Conservation (phyloP, 1,140 invertebrate genomes). For the Latrodectus geometricus region DNA sequence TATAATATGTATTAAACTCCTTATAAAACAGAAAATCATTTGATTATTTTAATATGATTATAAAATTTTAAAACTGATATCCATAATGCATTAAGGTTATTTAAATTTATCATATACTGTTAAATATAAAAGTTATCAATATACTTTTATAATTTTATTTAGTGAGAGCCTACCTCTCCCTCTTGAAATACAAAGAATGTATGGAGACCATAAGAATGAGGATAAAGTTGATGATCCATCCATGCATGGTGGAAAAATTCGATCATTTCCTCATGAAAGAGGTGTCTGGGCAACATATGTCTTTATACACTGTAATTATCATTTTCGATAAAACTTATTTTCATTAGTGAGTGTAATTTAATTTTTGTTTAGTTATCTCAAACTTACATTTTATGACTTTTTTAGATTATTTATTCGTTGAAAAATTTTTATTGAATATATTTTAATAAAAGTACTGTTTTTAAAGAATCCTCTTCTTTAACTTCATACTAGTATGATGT, state of each 20-base stretch:
- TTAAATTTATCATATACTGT: neutral
- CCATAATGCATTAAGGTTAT: neutral
- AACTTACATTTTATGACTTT: neutral
- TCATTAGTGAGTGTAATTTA: neutral
- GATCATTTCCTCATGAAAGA: slow-evolving; percentile 81
- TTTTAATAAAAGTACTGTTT: too few species aligned
- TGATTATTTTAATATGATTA: too few species aligned
- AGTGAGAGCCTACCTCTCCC: slow-evolving; percentile 32
- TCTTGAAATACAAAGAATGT: slow-evolving; percentile 42
- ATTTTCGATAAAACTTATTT: neutral
- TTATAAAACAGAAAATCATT: too few species aligned
- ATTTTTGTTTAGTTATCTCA: neutral
- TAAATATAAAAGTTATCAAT: neutral
- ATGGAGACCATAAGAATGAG: neutral
- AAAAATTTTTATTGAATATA: too few species aligned
- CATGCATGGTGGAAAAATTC: slow-evolving; percentile 75
- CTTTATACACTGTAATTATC: slow-evolving; percentile 70
- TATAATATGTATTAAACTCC: too few species aligned
- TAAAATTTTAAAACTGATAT: too few species aligned
- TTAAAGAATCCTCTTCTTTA: too few species aligned
- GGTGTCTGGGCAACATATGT: slow-evolving; percentile 84
- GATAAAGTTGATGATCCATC: slow-evolving; percentile 72
- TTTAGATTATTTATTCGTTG: too few species aligned
- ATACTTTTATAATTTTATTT: neutral
- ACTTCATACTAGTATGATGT: too few species aligned